These are phyloP conservation scores for Phengaris alcon DNA, from an alignment of 2,888 invertebrate genomes.

Conservation along the genomic window DNA sequence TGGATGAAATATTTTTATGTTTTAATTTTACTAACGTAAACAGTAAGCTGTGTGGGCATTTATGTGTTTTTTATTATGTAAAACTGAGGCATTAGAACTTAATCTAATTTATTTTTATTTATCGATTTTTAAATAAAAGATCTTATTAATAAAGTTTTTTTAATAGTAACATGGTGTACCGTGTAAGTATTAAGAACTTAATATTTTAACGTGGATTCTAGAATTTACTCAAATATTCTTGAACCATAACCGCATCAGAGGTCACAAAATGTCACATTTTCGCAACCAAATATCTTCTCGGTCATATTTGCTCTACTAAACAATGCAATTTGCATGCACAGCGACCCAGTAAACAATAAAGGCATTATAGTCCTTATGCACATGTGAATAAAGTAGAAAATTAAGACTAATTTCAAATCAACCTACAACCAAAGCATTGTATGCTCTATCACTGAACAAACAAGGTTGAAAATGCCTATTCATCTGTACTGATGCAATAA, in stretches of 20 bases:
- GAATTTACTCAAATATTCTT: not conserved
- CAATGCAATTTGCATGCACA: slow-evolving; percentile 20
- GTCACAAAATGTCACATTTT: slow-evolving; percentile 6
- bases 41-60: not conserved
- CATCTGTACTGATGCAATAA: not conserved
- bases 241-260: not conserved
- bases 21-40: not conserved
- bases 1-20: not conserved
- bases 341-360: not conserved
- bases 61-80: not conserved
- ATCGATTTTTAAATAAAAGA: not conserved
- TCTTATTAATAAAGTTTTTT: not conserved
- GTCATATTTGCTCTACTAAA: slow-evolving; percentile 17
- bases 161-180: no score
- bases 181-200: no score
- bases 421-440: not conserved
- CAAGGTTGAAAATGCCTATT: not conserved
- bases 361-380: not conserved
- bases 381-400: not conserved
- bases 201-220: no score
- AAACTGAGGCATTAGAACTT: not conserved
- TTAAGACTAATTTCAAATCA: not conserved
- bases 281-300: slow-evolving; percentile 13
- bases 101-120: not conserved
- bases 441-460: not conserved